Conservation (phyloP, 1,140 invertebrate genomes). For the Plutomurus gul region DNA sequence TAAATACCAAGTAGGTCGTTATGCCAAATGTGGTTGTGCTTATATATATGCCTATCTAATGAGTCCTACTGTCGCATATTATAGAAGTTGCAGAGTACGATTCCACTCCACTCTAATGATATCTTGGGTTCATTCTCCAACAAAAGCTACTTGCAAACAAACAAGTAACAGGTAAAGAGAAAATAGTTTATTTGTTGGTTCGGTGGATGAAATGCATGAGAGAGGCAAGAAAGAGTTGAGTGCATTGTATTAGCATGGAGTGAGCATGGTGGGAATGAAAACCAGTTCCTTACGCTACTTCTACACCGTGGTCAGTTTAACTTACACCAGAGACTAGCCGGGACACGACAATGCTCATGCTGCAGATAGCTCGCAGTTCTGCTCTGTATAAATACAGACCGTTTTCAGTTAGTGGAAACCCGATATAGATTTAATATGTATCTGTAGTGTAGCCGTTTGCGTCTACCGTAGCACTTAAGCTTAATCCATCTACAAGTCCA, state of each 20-base stretch:
- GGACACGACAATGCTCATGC: background rate
- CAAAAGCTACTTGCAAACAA: conserved; percentile 1
- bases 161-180: conserved; percentile 29
- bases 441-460: too few relatives aligned
- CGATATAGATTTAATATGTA: too few relatives aligned
- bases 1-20: too few relatives aligned
- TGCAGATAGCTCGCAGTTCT: background rate
- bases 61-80: too few relatives aligned
- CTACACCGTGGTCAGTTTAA: conserved; percentile 25
- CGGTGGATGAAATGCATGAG: background rate
- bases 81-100: too few relatives aligned
- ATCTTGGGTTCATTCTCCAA: background rate
- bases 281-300: conserved; percentile 12
- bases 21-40: too few relatives aligned
- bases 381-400: background rate
- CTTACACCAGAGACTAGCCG: background rate
- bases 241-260: background rate
- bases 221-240: background rate
- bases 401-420: too few relatives aligned
- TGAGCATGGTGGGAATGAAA: conserved; percentile 25
- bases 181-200: background rate
- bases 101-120: background rate
- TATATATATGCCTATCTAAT: too few relatives aligned
- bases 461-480: too few relatives aligned
- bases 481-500: background rate